Conservation (phyloP, 2,888 invertebrate genomes). For the Habrosyne pyritoides region DNA sequence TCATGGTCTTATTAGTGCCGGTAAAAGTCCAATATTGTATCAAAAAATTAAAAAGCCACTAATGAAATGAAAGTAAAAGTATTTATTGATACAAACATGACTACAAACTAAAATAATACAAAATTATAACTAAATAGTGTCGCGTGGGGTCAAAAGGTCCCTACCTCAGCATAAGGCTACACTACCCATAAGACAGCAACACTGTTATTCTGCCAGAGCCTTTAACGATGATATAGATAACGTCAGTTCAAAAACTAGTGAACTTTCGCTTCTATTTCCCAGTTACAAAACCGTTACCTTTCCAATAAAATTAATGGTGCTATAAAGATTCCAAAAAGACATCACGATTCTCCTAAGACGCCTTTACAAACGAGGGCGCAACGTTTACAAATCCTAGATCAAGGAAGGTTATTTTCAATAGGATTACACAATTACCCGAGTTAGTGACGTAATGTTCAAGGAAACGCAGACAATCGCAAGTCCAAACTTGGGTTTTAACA, state of each 20-base stretch:
- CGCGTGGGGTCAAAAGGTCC: too few species aligned
- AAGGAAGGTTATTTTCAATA: neutral
- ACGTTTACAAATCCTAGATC: neutral
- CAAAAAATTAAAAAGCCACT: too few species aligned
- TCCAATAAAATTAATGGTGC: neutral
- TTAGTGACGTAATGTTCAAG: constrained; percentile 14
- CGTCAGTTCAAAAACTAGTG: neutral
- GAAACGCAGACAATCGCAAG: constrained; percentile 31
- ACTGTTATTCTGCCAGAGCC: too few species aligned
- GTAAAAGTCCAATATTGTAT: too few species aligned
- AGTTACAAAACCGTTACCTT: neutral
- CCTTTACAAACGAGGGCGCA: neutral
- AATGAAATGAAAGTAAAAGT: too few species aligned
- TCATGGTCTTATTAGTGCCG: too few species aligned
- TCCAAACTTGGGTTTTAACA: constrained; percentile 18
- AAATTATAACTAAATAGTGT: too few species aligned
- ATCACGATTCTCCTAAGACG: neutral
- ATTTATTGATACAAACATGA: too few species aligned
- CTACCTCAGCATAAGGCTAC: too few species aligned
- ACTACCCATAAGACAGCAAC: too few species aligned
- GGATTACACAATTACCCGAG: neutral
- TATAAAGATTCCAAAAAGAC: neutral
- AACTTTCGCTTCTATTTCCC: neutral
- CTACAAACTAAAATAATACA: too few species aligned
- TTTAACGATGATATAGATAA: too few species aligned